Evolutionary conservation across 2,888 invertebrate genomes (phyloP).

Genomic region (Heliconius aoede): DNA sequence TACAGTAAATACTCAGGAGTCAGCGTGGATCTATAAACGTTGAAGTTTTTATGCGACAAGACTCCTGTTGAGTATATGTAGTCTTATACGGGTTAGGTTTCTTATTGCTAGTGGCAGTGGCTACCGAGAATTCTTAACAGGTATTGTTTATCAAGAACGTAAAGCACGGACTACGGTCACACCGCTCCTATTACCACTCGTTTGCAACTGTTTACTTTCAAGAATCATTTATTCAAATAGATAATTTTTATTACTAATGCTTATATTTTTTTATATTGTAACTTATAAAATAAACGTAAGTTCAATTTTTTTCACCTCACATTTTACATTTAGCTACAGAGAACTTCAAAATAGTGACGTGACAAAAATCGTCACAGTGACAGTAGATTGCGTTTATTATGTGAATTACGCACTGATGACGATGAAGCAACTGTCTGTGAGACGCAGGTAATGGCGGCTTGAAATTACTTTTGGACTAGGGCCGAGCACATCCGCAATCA

Average conservation of each 20-base stretch:
- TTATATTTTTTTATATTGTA: no score
- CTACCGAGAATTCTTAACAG: constrained; percentile 49
- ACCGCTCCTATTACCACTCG: constrained; percentile 34
- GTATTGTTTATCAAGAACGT: constrained; percentile 47
- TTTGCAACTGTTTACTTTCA: constrained; percentile 13
- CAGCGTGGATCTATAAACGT: constrained; percentile 36
- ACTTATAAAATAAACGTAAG: no score
- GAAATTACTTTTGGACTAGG: constrained; percentile 70
- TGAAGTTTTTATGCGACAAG: constrained; percentile 40
- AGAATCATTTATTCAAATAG: background rate
- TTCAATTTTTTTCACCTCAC: background rate
- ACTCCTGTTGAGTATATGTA: constrained; percentile 38
- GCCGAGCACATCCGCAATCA: constrained; percentile 66
- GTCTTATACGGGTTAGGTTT: constrained; percentile 46
- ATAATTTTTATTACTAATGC: background rate
- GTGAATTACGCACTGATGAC: constrained; percentile 65
- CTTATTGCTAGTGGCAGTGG: constrained; percentile 39
- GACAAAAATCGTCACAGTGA: constrained; percentile 36
- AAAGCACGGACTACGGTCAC: constrained; percentile 37
- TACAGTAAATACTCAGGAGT: constrained; percentile 2
- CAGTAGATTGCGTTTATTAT: constrained; percentile 63
- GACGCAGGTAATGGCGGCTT: constrained; percentile 64
- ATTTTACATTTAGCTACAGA: background rate
- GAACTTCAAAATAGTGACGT: constrained; percentile 22
- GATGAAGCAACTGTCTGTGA: constrained; percentile 55